Conservation (phyloP, 2,888 invertebrate genomes). For the Coenonympha glycerion region DNA sequence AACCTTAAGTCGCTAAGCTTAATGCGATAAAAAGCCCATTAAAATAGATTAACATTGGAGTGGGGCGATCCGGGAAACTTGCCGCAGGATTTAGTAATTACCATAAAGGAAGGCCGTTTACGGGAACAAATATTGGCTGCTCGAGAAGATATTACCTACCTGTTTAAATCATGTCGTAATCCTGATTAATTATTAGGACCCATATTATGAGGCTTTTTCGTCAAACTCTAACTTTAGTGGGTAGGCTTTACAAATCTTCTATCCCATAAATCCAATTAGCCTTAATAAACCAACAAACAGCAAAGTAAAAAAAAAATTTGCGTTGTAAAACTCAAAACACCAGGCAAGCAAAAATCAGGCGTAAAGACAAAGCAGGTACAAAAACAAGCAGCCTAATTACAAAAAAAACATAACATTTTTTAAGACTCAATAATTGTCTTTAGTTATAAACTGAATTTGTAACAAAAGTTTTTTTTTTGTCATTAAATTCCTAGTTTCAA, state of each 20-base stretch:
- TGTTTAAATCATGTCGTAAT: background rate
- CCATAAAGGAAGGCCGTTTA: slow-evolving; percentile 70
- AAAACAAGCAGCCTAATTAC: background rate
- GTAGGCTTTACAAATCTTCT: too few species aligned
- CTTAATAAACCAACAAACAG: too few species aligned
- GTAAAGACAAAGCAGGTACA: too few species aligned
- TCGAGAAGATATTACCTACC: slow-evolving; percentile 36
- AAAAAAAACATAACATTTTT: too few species aligned
- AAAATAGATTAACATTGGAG: slow-evolving; percentile 45
- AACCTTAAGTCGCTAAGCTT: slow-evolving; percentile 23
- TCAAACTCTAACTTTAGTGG: background rate
- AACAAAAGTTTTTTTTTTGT: too few species aligned
- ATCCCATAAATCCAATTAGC: too few species aligned
- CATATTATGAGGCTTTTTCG: background rate
- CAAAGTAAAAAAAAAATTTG: too few species aligned
- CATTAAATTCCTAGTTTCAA: too few species aligned
- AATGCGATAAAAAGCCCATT: slow-evolving; percentile 25
- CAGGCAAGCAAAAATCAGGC: too few species aligned
- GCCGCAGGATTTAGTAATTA: slow-evolving; percentile 70
- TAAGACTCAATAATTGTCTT: too few species aligned
- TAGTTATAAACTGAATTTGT: too few species aligned
- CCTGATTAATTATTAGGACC: background rate
- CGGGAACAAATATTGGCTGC: slow-evolving; percentile 70
- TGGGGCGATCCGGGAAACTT: slow-evolving; percentile 45
- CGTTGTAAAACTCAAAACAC: too few species aligned